Evolutionary conservation across 2,113 vertebrate species (phyloP), one percentile per base, ranked within the genome.

Genomic region (Gallinago undulata): DNA sequence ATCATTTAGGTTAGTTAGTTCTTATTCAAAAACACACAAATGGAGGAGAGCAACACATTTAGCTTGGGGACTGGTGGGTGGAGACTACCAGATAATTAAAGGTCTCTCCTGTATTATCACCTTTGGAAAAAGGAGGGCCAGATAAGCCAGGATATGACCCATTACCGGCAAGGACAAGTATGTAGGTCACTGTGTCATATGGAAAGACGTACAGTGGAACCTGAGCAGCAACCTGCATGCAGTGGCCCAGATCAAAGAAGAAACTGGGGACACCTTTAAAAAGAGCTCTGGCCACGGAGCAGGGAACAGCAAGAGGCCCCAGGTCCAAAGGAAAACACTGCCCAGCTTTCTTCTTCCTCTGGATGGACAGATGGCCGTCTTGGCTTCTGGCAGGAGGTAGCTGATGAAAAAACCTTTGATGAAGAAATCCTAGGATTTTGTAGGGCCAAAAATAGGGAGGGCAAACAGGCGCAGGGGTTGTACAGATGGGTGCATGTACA

Each of bases 141-240:
- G 66, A 53, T 84, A 84, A 82, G 25, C 3, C 35, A 66, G 53
- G 53, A 72, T 83, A 76, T 15, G 62, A 78, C 64, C 76, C 47
- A 88, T 59, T 82, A 68, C 1, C 0, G 0, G 50, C 57, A 94
- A 82, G 77, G 89, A 92, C 62, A 92, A 41, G 80, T 92, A 89
- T 95, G 66, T 91, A 95, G 95, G 89, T 94, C 66, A 92, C 37
- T 23, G 6, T 96, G 82, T 84, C 77, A 45, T 35, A 73, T 18
- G n/a, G 62, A 53, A 75, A 68, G 85, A 77, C 0, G 0, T n/a
- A 79, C 56, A 87, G 45, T 73, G 87, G 66, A 75, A 56, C 66
- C 62, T 11, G 11, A 81, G 90, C 73, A 86, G 73, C 63, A 70
- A 63, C 57, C 63, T 57, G 59, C 19, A 31, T 1, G 2, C n/a